phyloP scores from a whole-genome alignment of 2,797 vertebrate genomes.

The Cephalopachus bancanus region DNA sequence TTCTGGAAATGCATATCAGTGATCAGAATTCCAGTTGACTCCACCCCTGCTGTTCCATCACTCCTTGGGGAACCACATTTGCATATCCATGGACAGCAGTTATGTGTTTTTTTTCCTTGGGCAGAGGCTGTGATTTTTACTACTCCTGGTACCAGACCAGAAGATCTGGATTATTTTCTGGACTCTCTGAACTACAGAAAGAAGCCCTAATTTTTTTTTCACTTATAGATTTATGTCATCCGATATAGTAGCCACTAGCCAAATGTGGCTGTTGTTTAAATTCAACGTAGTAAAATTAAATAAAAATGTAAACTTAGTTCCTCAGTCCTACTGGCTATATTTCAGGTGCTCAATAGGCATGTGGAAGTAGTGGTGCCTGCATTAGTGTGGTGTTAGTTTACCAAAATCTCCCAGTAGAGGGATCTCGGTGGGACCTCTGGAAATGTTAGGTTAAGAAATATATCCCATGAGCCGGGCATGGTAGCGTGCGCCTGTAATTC shows the following conservation, averaged over 20 bases:
- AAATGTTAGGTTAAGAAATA: too few relatives aligned
- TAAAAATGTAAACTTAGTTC: background rate
- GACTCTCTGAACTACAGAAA: background rate
- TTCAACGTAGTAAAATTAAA: constrained; percentile 13
- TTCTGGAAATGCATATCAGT: fast-evolving
- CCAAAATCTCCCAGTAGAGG: too few relatives aligned
- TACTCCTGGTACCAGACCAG: background rate
- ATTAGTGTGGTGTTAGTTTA: background rate
- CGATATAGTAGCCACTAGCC: background rate
- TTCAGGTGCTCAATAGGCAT: background rate
- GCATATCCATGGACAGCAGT: too few relatives aligned
- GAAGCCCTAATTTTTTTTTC: background rate
- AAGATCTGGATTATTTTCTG: background rate
- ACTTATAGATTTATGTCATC: background rate
- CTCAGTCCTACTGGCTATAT: background rate
- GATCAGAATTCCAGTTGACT: fast-evolving
- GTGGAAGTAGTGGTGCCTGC: fast-evolving
- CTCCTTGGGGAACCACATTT: background rate
- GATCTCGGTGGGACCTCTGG: too few relatives aligned
- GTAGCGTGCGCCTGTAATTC: too few relatives aligned
- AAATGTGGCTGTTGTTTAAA: background rate
- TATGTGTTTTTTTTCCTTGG: background rate
- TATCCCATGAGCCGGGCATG: too few relatives aligned
- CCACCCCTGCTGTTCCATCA: background rate
- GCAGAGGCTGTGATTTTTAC: background rate